These are phyloP conservation scores for Perithous albicinctus DNA, from an alignment of 2,888 invertebrate species.

Conservation along the genomic window DNA sequence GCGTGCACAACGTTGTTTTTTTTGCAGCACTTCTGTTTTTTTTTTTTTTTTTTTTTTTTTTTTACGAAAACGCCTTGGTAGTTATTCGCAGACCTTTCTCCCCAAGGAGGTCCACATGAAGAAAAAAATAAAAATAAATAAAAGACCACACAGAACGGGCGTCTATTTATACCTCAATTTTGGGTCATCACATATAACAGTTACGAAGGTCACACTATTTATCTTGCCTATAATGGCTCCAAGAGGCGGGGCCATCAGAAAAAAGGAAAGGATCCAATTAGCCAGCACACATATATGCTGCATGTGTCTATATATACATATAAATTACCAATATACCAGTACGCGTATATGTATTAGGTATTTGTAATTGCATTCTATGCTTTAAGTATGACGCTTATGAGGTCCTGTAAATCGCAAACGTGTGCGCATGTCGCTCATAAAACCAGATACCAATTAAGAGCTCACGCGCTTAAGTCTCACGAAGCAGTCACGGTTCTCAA, in stretches of 20 bases:
- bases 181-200: constrained; percentile 34
- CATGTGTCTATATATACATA: constrained; percentile 2
- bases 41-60: too few relatives aligned
- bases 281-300: constrained; percentile 11
- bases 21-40: neutral
- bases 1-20: neutral
- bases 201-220: constrained; percentile 22
- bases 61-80: constrained; percentile 2
- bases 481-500: constrained; percentile 1
- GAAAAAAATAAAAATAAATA: neutral
- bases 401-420: constrained; percentile 52
- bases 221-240: constrained; percentile 4
- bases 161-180: constrained; percentile 44
- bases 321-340: neutral
- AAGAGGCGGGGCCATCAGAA: neutral
- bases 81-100: neutral
- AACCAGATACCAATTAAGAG: constrained; percentile 69
- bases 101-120: neutral
- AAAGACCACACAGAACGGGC: neutral
- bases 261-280: constrained; percentile 60
- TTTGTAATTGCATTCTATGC: constrained; percentile 63
- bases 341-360: constrained; percentile 9
- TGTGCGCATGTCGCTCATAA: constrained; percentile 61
- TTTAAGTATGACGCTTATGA: constrained; percentile 53
- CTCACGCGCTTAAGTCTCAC: constrained; percentile 59